These are phyloP conservation scores for Onychomys torridus DNA, from an alignment of 2,797 vertebrate genomes.

Conservation along the genomic window DNA sequence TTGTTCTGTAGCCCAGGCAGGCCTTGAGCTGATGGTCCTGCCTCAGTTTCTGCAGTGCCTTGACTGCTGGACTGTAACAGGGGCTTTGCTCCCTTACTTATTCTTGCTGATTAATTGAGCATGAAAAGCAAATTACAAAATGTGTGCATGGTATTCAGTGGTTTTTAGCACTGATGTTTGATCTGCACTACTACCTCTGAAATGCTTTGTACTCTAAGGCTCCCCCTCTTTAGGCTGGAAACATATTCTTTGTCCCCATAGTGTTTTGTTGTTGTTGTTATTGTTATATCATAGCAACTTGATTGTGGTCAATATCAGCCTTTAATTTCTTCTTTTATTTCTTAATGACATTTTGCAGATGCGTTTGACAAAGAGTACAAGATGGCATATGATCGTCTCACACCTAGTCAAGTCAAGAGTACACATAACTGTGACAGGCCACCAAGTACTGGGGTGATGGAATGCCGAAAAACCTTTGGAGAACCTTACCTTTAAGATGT, in stretches of 20 bases:
- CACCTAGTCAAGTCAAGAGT: conserved; percentile 95
- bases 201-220: neutral
- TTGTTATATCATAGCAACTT: neutral
- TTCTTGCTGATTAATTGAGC: neutral
- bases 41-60: neutral
- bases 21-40: neutral
- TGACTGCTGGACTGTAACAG: neutral
- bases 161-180: neutral
- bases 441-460: conserved; percentile 97
- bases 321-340: conserved; percentile 46
- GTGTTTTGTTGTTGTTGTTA: conserved; percentile 4
- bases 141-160: neutral
- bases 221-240: neutral
- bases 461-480: conserved; percentile 97
- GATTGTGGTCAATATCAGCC: neutral
- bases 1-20: neutral
- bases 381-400: conserved; percentile 96
- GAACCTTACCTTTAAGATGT: conserved; percentile 92
- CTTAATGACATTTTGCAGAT: conserved; percentile 88
- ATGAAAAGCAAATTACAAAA: conserved; percentile 17
- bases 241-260: neutral
- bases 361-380: conserved; percentile 99
- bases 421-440: conserved; percentile 98
- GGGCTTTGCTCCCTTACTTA: neutral
- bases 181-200: neutral